Percentiles rank a stretch among this genome's conserved stretches.
Conservation (phyloP, 2,888 invertebrate species). For the Gymnocheta viridis region DNA sequence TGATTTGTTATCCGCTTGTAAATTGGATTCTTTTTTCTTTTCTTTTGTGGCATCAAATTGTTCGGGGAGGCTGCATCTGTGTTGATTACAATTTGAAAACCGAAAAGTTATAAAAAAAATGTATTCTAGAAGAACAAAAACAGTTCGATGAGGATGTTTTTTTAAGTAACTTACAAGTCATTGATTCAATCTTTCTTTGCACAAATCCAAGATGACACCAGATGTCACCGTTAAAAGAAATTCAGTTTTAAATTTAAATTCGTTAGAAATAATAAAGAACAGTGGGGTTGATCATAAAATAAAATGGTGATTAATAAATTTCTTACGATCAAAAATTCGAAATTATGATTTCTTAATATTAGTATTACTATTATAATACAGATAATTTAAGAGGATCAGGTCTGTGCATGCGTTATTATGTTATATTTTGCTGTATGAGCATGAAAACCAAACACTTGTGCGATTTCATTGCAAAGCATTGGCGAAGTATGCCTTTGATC, state of each 20-base stretch:
- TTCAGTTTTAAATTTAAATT: neutral
- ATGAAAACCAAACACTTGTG: no score
- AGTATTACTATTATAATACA: no score
- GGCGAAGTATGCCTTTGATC: no score
- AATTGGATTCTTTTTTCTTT: neutral
- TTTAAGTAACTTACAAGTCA: conserved; percentile 36
- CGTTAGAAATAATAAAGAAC: neutral
- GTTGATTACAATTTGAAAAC: conserved; percentile 29
- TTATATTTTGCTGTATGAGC: no score
- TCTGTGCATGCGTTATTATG: no score
- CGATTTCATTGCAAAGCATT: no score
- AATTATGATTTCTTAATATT: no score
- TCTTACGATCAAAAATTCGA: no score
- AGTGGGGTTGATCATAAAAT: no score
- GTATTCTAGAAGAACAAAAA: neutral
- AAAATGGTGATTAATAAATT: no score
- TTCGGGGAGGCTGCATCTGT: conserved; percentile 29
- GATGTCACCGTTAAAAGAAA: neutral
- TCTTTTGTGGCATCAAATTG: neutral
- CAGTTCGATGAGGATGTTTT: conserved; percentile 15
- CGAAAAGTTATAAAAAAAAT: neutral
- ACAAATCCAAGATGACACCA: conserved; percentile 22
- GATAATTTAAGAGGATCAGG: no score
- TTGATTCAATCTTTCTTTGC: conserved; percentile 40
- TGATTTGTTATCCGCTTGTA: conserved; percentile 52